Evolutionary conservation across 2,888 invertebrate species (phyloP), one percentile per base, ranked within the genome.

Genomic region (Amitus sp.): DNA sequence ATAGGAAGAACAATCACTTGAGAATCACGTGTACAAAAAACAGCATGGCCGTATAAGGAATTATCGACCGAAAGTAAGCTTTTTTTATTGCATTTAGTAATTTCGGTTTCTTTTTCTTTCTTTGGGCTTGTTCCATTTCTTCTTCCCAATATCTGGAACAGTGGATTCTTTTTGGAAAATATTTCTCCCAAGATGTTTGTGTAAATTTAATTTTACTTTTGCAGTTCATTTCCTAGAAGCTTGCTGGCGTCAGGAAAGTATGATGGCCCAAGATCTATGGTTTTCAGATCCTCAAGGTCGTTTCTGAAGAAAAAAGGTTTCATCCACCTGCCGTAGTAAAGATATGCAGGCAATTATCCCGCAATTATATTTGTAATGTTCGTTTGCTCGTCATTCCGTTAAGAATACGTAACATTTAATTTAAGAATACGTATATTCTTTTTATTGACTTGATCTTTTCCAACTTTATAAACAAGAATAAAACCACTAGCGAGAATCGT

Each of bases 211-310:
- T 33, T 46, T 70, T 70, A 88, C 84, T 84, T 84, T 78, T 89
- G 89, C 33, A 92, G 82, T 15, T 84, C 83, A 76, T 90, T 86
- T 6, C 90, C 90, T 10, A 92, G 83, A 12, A 82, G 79, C 57
- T 88, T 87, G 0, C 91, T 91, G 43, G 84, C 82, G 78, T 92
- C 91, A 6, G 87, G 85, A 73, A 87, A 87, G 82, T 88, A 90
- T 18, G 92, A 79, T 73, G n/a, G n/a, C n/a, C n/a, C n/a, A n/a
- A n/a, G n/a, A n/a, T 92, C 89, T 68, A 89, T 87, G 9, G 87
- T 74, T 57, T 87, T 87, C 50, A 92, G 82, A 58, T 89, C 88
- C 62, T 87, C 83, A 67, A 85, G 85, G 71, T 84, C 87, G 42
- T 91, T 91, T 75, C 86, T 85, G 73, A 84, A 85, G 72, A 90